Evolutionary conservation across 2,888 invertebrate genomes (phyloP).

Genomic region (Flabesymbios commensalis): DNA sequence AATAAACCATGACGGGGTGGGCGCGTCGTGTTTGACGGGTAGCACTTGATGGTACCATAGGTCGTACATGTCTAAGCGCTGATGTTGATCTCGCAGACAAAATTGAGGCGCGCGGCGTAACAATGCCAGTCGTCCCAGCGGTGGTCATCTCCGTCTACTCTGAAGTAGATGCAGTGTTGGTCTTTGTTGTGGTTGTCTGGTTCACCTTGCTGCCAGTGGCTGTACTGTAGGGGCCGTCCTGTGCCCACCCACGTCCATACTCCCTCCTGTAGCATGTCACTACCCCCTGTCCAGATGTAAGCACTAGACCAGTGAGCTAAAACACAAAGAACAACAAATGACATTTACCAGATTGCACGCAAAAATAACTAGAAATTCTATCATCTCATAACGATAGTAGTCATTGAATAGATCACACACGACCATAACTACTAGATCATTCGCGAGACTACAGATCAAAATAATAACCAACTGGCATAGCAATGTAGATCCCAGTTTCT

Average conservation of each 20-base stretch:
- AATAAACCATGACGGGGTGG: too few species aligned
- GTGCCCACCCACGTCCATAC: conserved; percentile 26
- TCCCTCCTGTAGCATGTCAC: conserved; percentile 23
- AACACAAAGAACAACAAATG: neutral
- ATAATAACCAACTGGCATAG: too few species aligned
- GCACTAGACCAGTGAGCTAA: conserved; percentile 21
- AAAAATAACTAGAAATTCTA: too few species aligned
- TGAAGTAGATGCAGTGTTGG: conserved; percentile 27
- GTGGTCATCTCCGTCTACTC: conserved; percentile 10
- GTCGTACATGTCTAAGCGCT: neutral
- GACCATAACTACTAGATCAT: too few species aligned
- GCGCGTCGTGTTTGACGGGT: too few species aligned
- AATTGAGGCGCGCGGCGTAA: conserved; percentile 27
- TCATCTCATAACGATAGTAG: too few species aligned
- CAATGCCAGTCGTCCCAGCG: conserved; percentile 34
- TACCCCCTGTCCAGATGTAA: conserved; percentile 30
- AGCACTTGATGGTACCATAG: too few species aligned
- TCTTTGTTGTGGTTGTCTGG: conserved; percentile 17
- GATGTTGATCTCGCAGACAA: conserved; percentile 22
- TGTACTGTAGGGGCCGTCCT: conserved; percentile 13
- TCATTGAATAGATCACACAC: too few species aligned
- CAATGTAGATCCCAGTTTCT: too few species aligned
- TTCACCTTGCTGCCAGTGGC: conserved; percentile 20
- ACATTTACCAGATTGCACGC: too few species aligned
- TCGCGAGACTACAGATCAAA: too few species aligned